Evolutionary conservation across 30 jellyfish, hydroid and myxozoan species (phyloP).

Genomic region (Aurelia sp.): DNA sequence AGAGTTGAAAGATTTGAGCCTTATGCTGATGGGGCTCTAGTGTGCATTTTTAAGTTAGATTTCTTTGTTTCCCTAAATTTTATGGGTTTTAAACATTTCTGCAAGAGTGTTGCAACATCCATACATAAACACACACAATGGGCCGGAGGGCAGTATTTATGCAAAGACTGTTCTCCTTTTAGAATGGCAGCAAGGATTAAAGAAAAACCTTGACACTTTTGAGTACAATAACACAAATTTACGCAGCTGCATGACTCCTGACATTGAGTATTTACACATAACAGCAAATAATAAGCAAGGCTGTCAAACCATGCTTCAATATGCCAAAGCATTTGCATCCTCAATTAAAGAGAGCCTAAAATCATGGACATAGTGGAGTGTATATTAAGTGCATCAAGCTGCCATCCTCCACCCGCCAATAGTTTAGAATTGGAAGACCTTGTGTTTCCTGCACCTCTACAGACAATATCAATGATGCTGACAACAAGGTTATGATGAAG

Average conservation of each 20-base stretch:
- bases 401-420: not conserved
- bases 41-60: too few species aligned
- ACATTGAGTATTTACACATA: conserved; percentile 20
- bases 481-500: not conserved
- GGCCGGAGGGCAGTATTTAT: conserved; percentile 14
- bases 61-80: too few species aligned
- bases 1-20: too few species aligned
- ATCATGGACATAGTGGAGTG: not conserved
- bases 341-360: conserved; percentile 7
- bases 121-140: not conserved
- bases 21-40: too few species aligned
- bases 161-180: conserved; percentile 1
- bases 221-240: not conserved
- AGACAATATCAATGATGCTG: not conserved
- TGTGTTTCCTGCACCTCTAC: not conserved
- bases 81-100: too few species aligned
- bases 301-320: conserved; percentile 16
- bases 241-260: conserved; percentile 21
- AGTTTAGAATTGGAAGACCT: not conserved
- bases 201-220: not conserved
- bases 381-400: not conserved
- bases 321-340: conserved; percentile 3
- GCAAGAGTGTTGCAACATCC: too few species aligned
- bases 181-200: not conserved
- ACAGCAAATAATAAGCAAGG: conserved; percentile 1